Evolutionary conservation across 2,797 vertebrate genomes (phyloP).

Genomic region (Hylomyscus alleni): DNA sequence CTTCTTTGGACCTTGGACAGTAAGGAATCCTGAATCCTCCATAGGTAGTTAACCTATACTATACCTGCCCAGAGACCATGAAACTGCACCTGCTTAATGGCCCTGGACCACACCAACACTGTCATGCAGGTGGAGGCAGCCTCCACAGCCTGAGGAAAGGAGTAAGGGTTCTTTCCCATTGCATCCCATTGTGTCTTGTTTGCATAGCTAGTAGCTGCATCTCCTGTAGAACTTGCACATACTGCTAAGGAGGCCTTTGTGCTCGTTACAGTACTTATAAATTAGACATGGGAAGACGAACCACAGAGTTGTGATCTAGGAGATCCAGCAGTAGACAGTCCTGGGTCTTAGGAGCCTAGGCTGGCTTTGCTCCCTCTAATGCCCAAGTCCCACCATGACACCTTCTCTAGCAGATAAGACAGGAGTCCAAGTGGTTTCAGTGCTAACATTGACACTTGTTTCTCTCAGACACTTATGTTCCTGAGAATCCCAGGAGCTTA

Average conservation of each 20-base stretch:
- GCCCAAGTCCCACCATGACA: accelerated
- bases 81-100: no score
- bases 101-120: no score
- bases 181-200: neutral
- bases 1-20: neutral
- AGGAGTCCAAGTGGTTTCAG: no score
- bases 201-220: neutral
- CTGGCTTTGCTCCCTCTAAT: neutral
- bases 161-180: no score
- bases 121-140: neutral
- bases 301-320: accelerated
- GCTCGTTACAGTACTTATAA: neutral
- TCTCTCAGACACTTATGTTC: accelerated
- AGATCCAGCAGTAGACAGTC: neutral
- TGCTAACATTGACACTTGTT: no score
- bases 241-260: neutral
- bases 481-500: no score
- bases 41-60: neutral
- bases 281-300: neutral
- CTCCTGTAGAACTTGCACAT: accelerated
- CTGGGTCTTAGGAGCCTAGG: accelerated
- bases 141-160: neutral
- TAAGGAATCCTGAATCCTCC: no score
- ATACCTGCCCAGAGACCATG: neutral
- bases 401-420: no score